These are phyloP conservation scores for Pseudochromis fuscus DNA, from an alignment of 2,797 vertebrate genomes.

Conservation along the genomic window DNA sequence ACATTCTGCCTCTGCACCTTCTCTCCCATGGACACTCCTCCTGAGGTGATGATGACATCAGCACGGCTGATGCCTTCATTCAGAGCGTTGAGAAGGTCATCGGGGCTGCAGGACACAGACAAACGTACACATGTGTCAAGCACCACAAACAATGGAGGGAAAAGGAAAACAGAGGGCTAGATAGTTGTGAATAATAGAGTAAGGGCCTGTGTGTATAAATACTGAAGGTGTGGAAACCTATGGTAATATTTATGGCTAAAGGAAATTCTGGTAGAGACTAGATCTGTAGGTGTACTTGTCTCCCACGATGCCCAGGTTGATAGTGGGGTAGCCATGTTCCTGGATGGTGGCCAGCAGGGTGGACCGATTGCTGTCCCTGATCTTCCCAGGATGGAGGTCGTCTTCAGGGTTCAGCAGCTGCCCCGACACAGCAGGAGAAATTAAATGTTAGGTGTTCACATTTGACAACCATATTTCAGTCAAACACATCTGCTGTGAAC, in stretches of 20 bases:
- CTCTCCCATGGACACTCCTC: constrained; percentile 99
- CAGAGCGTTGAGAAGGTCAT: constrained; percentile 98
- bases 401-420: constrained; percentile 98
- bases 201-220: not conserved
- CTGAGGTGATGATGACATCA: constrained; percentile 99
- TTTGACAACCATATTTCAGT: not conserved
- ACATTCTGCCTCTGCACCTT: constrained; percentile 85
- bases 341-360: constrained; percentile 98
- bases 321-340: constrained; percentile 98
- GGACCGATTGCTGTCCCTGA: constrained; percentile 98
- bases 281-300: constrained; percentile 87
- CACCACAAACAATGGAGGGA: not conserved
- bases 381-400: constrained; percentile 97
- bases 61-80: constrained; percentile 99
- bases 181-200: constrained; percentile 1
- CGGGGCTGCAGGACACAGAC: constrained; percentile 87
- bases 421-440: constrained; percentile 6
- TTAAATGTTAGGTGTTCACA: not conserved
- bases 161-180: constrained; percentile 9
- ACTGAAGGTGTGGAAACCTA: not conserved
- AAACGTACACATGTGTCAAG: constrained; percentile 20
- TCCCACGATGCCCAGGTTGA: constrained; percentile 98
- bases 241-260: no score
- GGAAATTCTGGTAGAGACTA: not conserved
- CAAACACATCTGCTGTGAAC: not conserved